Evolutionary conservation across 2,797 vertebrate species (phyloP).

Genomic region (Schizothorax lantsangensis): DNA sequence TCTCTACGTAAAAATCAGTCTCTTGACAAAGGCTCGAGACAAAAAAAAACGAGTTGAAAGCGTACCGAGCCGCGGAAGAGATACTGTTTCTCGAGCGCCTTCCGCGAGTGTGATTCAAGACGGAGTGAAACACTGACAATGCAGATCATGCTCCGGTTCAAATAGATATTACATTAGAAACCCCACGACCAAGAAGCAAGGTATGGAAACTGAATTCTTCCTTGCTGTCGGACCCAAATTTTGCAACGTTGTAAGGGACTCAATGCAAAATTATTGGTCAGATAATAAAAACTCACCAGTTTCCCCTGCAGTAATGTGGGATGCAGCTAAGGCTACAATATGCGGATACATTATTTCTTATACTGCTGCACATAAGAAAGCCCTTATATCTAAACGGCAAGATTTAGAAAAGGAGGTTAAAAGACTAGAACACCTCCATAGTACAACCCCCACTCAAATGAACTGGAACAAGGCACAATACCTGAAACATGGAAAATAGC

Average conservation of each 20-base stretch:
- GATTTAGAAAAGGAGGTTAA: too few species aligned
- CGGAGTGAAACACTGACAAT: too few species aligned
- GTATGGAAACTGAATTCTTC: neutral
- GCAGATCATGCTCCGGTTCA: neutral
- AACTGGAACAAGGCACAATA: too few species aligned
- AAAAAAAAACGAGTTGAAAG: too few species aligned
- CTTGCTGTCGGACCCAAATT: neutral
- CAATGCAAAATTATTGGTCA: neutral
- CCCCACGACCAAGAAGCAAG: neutral
- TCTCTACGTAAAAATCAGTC: too few species aligned
- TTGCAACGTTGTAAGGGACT: neutral
- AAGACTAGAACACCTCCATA: too few species aligned
- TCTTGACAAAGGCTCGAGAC: too few species aligned
- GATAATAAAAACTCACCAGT: neutral
- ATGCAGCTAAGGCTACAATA: neutral
- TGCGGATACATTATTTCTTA: neutral
- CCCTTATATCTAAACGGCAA: too few species aligned
- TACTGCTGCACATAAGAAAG: neutral
- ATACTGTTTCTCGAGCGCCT: neutral
- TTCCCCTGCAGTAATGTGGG: neutral
- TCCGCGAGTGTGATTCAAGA: too few species aligned
- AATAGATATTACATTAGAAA: neutral
- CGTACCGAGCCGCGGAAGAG: too few species aligned
- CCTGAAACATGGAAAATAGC: too few species aligned
- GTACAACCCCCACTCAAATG: too few species aligned